Evolutionary conservation across 2,888 invertebrate genomes (phyloP).

Genomic region (Clepsis dumicolana): DNA sequence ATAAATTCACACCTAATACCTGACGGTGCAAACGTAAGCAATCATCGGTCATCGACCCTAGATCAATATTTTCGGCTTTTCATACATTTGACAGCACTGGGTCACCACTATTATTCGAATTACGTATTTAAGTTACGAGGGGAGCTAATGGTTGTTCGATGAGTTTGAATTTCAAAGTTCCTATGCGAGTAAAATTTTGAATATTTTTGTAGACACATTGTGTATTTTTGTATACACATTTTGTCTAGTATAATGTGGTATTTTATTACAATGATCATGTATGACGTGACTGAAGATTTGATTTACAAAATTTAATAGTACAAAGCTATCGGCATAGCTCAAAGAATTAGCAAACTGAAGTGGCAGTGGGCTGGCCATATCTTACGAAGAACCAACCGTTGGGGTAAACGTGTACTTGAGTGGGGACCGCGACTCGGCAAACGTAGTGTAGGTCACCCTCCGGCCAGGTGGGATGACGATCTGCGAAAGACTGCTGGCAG

Average conservation of each 20-base stretch:
- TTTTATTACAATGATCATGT: background rate
- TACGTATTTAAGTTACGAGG: conserved; percentile 34
- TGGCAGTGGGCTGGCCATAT: no score
- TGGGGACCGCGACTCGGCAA: no score
- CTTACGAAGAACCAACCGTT: no score
- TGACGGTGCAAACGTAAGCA: conserved; percentile 63
- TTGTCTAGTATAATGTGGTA: no score
- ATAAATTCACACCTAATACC: conserved; percentile 49
- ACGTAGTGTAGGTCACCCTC: no score
- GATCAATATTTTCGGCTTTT: conserved; percentile 75
- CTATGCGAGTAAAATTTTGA: background rate
- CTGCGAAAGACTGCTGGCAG: no score
- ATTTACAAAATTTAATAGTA: no score
- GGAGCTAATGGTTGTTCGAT: conserved; percentile 32
- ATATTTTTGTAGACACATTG: background rate
- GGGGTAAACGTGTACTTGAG: no score
- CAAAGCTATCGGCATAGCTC: no score
- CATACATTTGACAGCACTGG: conserved; percentile 65
- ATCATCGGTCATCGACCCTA: conserved; percentile 68
- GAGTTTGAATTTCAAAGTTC: conserved; percentile 27
- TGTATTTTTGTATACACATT: background rate
- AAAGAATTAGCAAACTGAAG: no score
- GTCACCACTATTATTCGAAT: conserved; percentile 46
- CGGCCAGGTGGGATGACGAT: no score
- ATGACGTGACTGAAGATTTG: no score